Conservation (phyloP, 2,888 invertebrate genomes). For the Lasioglossum oenotherae region DNA sequence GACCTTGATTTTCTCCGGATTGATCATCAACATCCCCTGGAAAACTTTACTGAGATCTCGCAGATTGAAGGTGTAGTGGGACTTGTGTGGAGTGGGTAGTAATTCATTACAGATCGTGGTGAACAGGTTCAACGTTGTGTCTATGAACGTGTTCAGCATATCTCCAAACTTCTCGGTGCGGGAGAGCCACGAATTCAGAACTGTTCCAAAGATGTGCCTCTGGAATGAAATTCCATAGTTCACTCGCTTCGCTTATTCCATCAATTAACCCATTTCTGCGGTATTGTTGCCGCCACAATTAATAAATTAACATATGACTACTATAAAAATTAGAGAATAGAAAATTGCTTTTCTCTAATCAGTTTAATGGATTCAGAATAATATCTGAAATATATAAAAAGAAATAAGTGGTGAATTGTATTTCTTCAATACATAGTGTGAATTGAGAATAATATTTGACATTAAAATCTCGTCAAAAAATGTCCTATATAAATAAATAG, state of each 20-base stretch:
- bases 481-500: no score
- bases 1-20: constrained; percentile 88
- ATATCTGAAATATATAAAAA: no score
- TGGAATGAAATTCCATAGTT: constrained; percentile 63
- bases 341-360: no score
- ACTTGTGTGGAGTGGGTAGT: constrained; percentile 94
- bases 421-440: no score
- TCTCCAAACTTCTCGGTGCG: constrained; percentile 70
- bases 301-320: neutral
- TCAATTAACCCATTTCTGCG: neutral
- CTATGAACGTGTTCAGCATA: constrained; percentile 86
- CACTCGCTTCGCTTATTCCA: neutral
- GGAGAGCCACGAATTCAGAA: constrained; percentile 89
- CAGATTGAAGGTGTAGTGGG: constrained; percentile 96
- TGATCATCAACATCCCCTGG: constrained; percentile 91
- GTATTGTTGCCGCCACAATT: neutral
- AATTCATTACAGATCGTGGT: constrained; percentile 88
- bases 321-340: no score
- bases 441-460: neutral
- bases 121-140: constrained; percentile 89
- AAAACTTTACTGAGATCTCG: constrained; percentile 94
- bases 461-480: neutral
- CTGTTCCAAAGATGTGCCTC: constrained; percentile 89
- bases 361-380: neutral
- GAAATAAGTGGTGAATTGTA: no score